These are phyloP conservation scores for Anguilla pacifica DNA, from an alignment of 2,797 vertebrate species.

Conservation along the genomic window DNA sequence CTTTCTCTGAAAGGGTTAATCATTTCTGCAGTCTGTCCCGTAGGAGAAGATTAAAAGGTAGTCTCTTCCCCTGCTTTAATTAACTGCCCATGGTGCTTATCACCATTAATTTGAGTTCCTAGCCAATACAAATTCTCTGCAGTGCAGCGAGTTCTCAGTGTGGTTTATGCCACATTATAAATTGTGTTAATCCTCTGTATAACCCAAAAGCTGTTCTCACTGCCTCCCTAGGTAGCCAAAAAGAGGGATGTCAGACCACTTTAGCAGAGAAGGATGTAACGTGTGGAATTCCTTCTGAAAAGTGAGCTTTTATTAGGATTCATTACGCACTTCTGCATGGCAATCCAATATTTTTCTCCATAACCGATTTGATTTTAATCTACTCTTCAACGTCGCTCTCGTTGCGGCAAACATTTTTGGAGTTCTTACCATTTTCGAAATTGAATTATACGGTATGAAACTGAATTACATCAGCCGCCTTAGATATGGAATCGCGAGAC, in stretches of 20 bases:
- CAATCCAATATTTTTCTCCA: slow-evolving; percentile 26
- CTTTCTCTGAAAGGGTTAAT: slow-evolving; percentile 28
- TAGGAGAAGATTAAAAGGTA: slow-evolving; percentile 27
- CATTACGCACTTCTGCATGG: slow-evolving; percentile 25
- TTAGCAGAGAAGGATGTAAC: neutral
- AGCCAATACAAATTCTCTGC: slow-evolving; percentile 30
- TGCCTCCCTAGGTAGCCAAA: neutral
- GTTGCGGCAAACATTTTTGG: slow-evolving; percentile 29
- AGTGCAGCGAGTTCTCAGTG: neutral
- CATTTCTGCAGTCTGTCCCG: neutral
- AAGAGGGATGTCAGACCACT: neutral
- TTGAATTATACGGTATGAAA: slow-evolving; percentile 31
- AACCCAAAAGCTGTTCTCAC: neutral
- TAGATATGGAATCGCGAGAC: slow-evolving; percentile 25
- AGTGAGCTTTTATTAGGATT: slow-evolving; percentile 23
- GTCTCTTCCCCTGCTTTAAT: slow-evolving; percentile 30
- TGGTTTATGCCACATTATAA: slow-evolving; percentile 19
- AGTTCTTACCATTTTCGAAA: slow-evolving; percentile 29
- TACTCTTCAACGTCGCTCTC: slow-evolving; percentile 27
- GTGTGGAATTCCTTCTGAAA: neutral
- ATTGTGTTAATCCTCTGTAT: slow-evolving; percentile 31
- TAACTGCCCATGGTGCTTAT: slow-evolving; percentile 39
- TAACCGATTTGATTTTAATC: slow-evolving; percentile 37
- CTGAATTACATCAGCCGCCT: slow-evolving; percentile 33
- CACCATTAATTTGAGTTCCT: slow-evolving; percentile 30